Evolutionary conservation across 2,797 vertebrate genomes (phyloP), one percentile per base, ranked within the genome.

Genomic region (Intellagama lesueurii): DNA sequence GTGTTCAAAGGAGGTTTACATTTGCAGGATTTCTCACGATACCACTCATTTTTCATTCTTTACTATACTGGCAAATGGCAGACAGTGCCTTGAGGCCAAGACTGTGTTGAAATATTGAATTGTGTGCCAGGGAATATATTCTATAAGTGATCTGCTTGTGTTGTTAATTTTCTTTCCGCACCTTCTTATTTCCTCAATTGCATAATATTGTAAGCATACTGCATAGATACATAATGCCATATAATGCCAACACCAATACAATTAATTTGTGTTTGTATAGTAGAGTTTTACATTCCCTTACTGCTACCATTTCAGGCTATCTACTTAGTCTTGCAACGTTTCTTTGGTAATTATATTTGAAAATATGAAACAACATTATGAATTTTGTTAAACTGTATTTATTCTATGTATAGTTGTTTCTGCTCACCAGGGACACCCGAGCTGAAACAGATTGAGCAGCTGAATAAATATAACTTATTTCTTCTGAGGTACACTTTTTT

Each of bases 151-250:
- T 90, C 70, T 88, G 92, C 78, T 82, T 91, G 56, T 85, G 91
- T 81, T 80, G 88, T 60, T 72, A 92, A 91, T 91, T 90, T 88
- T 94, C 94, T 76, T 56, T 56, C 60, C 19, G 1, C 60, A 64
- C 60, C 60, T 64, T 22, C 16, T 64, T 90, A 89, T 66, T 69
- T 16, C 56, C 22, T 32, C 78, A 7, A 80, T 84, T 60, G 26
- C 19, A 79, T 90, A 91, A 94, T 91, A 92, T 72, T 88, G 86
- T 64, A 93, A 93, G 91, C 91, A 93, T 94, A 95, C 86, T 90
- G 84, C 81, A 64, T 70, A 95, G 94, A 91, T 85, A 91, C 81
- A 90, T 73, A 94, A 92, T 86, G 90, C 85, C 24, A 56, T 88
- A 89, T 91, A 92, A 89, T 92, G 91, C 90, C 92, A 94, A 90